phyloP scores from a whole-genome alignment of 2,113 vertebrate genomes.

The Chamaetylas fuelleborni region DNA sequence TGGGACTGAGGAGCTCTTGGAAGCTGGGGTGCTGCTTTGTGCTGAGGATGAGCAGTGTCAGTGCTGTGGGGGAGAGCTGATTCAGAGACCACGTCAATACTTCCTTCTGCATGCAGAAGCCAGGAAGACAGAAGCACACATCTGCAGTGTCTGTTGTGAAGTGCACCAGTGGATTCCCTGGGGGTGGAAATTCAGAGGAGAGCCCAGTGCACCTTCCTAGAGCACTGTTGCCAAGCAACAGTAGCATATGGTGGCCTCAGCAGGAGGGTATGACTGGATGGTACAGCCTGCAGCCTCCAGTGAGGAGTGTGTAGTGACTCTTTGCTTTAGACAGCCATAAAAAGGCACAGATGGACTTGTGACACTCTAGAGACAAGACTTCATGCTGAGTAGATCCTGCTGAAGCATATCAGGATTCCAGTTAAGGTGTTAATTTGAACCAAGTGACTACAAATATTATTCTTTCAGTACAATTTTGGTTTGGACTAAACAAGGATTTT shows the following conservation, averaged over 20 bases:
- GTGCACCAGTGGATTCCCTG: background rate
- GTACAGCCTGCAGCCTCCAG: background rate
- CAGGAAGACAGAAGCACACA: background rate
- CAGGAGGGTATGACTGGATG: background rate
- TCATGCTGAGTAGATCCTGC: background rate
- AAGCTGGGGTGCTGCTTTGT: background rate
- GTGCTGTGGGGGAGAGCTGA: background rate
- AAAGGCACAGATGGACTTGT: background rate
- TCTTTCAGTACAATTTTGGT: background rate
- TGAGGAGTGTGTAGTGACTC: background rate
- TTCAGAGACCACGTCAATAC: background rate
- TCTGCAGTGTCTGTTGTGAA: background rate
- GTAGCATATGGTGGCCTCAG: background rate
- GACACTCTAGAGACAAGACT: background rate
- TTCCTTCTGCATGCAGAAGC: background rate
- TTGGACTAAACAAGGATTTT: background rate
- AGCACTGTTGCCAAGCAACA: background rate
- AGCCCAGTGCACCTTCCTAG: background rate
- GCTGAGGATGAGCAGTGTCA: background rate
- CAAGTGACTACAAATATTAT: background rate
- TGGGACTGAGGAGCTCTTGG: background rate
- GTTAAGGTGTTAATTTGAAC: background rate
- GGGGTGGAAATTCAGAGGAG: background rate
- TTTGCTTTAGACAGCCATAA: background rate
- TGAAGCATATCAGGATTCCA: background rate